Conservation (phyloP, 2,113 vertebrate genomes). For the Theristicus caerulescens region DNA sequence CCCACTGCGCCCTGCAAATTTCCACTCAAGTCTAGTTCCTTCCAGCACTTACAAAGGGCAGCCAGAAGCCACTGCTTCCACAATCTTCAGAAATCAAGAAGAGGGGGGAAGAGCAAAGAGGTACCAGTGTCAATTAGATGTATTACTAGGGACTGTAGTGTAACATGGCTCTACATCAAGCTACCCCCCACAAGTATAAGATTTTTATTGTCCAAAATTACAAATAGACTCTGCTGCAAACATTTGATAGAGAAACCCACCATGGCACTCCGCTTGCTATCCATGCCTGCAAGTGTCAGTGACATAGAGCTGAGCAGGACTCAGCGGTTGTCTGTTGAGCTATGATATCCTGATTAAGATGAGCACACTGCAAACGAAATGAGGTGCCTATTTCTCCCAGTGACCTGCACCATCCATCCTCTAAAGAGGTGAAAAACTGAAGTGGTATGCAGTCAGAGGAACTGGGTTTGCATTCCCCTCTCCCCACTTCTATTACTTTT, state of each 20-base stretch:
- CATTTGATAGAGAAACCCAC: not conserved
- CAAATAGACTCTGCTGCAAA: not conserved
- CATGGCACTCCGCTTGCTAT: not conserved
- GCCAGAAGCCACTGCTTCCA: not conserved
- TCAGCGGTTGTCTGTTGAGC: not conserved
- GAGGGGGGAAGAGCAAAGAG: not conserved
- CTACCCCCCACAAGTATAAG: not conserved
- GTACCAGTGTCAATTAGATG: not conserved
- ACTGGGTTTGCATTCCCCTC: not conserved
- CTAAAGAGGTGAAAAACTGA: not conserved
- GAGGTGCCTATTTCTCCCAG: not conserved
- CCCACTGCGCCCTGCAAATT: not conserved
- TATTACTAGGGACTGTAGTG: too few relatives aligned
- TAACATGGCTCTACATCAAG: not conserved
- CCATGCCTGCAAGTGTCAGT: not conserved
- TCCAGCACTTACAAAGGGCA: not conserved
- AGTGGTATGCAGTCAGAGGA: not conserved
- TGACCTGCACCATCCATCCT: not conserved
- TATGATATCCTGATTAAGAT: not conserved
- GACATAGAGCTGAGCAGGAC: not conserved
- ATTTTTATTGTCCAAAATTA: not conserved
- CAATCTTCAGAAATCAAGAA: not conserved
- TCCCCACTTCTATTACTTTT: not conserved
- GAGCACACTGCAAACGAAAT: not conserved
- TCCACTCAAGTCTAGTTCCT: not conserved